phyloP scores from a whole-genome alignment of 2,888 invertebrate species.

The Lottia scabra region DNA sequence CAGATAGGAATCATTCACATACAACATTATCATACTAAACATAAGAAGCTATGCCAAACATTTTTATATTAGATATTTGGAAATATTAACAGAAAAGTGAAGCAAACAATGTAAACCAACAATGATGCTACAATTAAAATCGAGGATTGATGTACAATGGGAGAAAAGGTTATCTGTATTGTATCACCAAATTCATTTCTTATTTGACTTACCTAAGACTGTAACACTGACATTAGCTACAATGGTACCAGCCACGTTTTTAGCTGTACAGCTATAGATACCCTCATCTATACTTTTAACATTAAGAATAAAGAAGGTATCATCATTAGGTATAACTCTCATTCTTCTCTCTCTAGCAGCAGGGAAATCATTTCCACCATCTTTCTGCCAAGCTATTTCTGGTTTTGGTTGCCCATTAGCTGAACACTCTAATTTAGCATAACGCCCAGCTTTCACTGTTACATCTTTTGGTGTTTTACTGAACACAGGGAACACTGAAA shows the following conservation, averaged over 20 bases:
- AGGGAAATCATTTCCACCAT: constrained; percentile 78
- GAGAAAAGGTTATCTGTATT: too few species aligned
- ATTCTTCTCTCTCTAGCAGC: constrained; percentile 93
- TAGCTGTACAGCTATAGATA: constrained; percentile 92
- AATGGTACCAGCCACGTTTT: constrained; percentile 88
- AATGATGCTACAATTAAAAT: too few species aligned
- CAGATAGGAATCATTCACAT: too few species aligned
- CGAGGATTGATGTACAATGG: too few species aligned
- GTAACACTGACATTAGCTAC: constrained; percentile 87
- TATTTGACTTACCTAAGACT: constrained; percentile 75
- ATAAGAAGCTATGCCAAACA: too few species aligned
- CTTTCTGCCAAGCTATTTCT: constrained; percentile 67
- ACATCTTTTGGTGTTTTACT: constrained; percentile 86
- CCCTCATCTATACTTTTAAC: constrained; percentile 91
- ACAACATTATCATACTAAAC: too few species aligned
- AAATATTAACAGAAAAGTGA: too few species aligned
- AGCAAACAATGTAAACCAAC: too few species aligned
- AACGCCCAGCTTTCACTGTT: constrained; percentile 85
- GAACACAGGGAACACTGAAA: constrained; percentile 85
- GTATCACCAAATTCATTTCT: too few species aligned
- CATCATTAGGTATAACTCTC: constrained; percentile 92
- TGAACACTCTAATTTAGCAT: constrained; percentile 89
- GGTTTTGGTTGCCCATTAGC: constrained; percentile 90
- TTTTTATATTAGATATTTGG: too few species aligned
- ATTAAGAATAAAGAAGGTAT: constrained; percentile 92